Evolutionary conservation across 2,888 invertebrate species (phyloP).

Genomic region (Troides helena): DNA sequence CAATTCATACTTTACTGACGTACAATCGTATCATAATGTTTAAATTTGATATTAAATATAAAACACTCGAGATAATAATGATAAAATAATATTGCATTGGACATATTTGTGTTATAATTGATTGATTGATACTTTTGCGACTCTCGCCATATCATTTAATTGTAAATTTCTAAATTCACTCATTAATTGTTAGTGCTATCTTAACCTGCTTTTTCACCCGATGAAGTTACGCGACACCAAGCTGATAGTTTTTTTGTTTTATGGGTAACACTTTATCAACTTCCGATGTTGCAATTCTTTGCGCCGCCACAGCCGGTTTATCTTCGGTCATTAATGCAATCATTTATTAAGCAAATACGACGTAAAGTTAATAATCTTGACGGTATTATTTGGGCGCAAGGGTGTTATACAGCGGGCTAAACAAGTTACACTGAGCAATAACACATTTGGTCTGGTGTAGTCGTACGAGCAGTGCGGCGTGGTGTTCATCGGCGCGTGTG

Average conservation of each 20-base stretch:
- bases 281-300: conserved; percentile 18
- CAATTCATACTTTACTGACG: neutral
- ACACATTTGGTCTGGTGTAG: neutral
- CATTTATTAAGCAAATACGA: conserved; percentile 27
- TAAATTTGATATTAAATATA: conserved; percentile 6
- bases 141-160: no score
- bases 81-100: neutral
- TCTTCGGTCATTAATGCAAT: conserved; percentile 23
- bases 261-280: neutral
- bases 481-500: conserved; percentile 26
- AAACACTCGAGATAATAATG: conserved; percentile 10
- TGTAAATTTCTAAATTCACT: no score
- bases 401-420: conserved; percentile 10
- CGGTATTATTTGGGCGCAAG: conserved; percentile 16
- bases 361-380: conserved; percentile 1
- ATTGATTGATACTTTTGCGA: no score
- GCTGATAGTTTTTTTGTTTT: conserved; percentile 7
- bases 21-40: conserved; percentile 11
- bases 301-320: conserved; percentile 8
- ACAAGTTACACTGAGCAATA: conserved; percentile 13
- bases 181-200: no score
- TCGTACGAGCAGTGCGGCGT: neutral
- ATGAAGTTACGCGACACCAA: neutral
- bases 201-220: neutral
- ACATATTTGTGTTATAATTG: no score